These are phyloP conservation scores for Drosophila neoperkinsi DNA, from an alignment of 2,888 invertebrate species.

Conservation along the genomic window DNA sequence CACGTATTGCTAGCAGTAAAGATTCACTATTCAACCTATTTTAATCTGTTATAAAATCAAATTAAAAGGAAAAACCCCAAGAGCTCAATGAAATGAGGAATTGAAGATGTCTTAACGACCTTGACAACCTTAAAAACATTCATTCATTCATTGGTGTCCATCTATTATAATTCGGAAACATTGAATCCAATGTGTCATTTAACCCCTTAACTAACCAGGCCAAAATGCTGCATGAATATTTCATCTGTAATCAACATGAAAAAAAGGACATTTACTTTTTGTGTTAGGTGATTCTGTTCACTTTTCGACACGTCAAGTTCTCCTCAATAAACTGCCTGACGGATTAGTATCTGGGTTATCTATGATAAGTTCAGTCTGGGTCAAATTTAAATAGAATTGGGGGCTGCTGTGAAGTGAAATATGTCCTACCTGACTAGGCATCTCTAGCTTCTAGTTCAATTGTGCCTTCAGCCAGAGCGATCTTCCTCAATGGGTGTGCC, in stretches of 20 bases:
- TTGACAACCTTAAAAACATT: not conserved
- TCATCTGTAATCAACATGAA: not conserved
- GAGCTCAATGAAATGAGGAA: not conserved
- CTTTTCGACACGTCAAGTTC: slow-evolving; percentile 55
- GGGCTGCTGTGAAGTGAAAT: not conserved
- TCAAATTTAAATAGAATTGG: not conserved
- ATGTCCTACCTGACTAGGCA: no score
- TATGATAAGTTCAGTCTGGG: not conserved
- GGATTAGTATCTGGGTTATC: not conserved
- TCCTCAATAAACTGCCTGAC: slow-evolving; percentile 7
- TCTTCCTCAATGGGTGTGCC: not conserved
- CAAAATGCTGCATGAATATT: slow-evolving; percentile 2
- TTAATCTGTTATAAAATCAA: not conserved
- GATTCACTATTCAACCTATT: not conserved
- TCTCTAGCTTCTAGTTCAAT: not conserved
- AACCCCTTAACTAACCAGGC: slow-evolving; percentile 1
- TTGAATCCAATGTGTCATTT: not conserved
- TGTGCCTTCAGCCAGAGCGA: not conserved
- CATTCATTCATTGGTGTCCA: not conserved
- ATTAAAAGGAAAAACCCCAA: not conserved
- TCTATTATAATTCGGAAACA: not conserved
- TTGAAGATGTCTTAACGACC: not conserved
- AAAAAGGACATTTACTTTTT: slow-evolving; percentile 39
- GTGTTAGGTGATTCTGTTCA: slow-evolving; percentile 65
- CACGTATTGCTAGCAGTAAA: no score